These are phyloP conservation scores for Penaeus monodon DNA, from an alignment of 2,888 invertebrate genomes.

Conservation along the genomic window DNA sequence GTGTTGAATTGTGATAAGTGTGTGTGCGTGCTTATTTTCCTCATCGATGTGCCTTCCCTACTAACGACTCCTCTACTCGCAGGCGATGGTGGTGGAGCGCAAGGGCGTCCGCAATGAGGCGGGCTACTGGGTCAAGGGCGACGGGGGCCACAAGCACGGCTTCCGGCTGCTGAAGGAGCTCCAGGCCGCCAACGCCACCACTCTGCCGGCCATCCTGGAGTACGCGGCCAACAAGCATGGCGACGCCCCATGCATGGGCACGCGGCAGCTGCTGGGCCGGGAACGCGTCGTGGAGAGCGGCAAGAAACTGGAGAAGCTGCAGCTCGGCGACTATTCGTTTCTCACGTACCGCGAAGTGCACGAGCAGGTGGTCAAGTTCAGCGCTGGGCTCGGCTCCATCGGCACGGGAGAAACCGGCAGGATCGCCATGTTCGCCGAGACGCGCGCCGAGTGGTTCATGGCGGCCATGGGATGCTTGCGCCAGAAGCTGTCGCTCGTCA, in stretches of 20 bases:
- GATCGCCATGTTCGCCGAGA: constrained; percentile 96
- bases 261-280: constrained; percentile 48
- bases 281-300: constrained; percentile 42
- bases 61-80: neutral
- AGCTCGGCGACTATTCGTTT: constrained; percentile 93
- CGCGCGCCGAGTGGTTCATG: constrained; percentile 97
- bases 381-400: constrained; percentile 84
- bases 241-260: constrained; percentile 58
- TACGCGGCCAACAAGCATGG: constrained; percentile 55
- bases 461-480: constrained; percentile 96
- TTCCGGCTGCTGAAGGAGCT: constrained; percentile 41
- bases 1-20: neutral
- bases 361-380: constrained; percentile 81
- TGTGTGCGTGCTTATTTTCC: neutral
- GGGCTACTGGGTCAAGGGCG: constrained; percentile 58
- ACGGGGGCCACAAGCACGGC: constrained; percentile 59
- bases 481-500: constrained; percentile 92
- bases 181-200: constrained; percentile 35
- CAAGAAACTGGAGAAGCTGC: constrained; percentile 59
- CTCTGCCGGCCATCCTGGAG: constrained; percentile 57
- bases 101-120: constrained; percentile 40
- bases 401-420: constrained; percentile 82
- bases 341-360: constrained; percentile 85
- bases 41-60: neutral
- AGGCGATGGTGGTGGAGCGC: constrained; percentile 50